A percentile compares a stretch with the other conserved stretches of the same genome.
These are phyloP conservation scores for Todiramphus saurophagus DNA, from an alignment of 2,113 vertebrate species.

Conservation along the genomic window DNA sequence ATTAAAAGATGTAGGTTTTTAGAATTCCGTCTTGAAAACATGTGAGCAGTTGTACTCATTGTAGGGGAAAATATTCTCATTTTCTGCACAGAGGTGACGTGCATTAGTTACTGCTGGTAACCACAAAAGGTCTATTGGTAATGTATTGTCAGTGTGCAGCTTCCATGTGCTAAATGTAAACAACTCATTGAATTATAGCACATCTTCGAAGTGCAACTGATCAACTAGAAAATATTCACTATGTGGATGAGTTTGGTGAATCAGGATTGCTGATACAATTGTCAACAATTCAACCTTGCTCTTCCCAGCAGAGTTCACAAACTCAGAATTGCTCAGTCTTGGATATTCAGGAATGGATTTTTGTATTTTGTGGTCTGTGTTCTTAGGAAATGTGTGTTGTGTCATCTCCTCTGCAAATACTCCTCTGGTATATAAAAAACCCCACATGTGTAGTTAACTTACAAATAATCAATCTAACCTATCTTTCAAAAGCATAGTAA, in stretches of 20 bases:
- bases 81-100: not conserved
- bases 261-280: not conserved
- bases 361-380: not conserved
- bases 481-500: not conserved
- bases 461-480: not conserved
- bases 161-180: not conserved
- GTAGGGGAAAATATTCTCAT: not conserved
- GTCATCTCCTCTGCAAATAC: not conserved
- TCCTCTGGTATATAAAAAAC: not conserved
- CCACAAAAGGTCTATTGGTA: not conserved
- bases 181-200: not conserved
- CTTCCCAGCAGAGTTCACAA: not conserved
- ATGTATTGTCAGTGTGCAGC: not conserved
- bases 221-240: not conserved
- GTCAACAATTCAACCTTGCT: not conserved
- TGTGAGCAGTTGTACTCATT: fast-evolving
- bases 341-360: not conserved
- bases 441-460: not conserved
- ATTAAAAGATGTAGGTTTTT: not conserved
- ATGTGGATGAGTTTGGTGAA: not conserved
- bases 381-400: not conserved
- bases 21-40: not conserved
- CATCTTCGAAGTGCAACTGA: not conserved
- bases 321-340: not conserved
- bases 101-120: not conserved